Conservation (phyloP, 2,888 invertebrate species). For the Aelia acuminata region DNA sequence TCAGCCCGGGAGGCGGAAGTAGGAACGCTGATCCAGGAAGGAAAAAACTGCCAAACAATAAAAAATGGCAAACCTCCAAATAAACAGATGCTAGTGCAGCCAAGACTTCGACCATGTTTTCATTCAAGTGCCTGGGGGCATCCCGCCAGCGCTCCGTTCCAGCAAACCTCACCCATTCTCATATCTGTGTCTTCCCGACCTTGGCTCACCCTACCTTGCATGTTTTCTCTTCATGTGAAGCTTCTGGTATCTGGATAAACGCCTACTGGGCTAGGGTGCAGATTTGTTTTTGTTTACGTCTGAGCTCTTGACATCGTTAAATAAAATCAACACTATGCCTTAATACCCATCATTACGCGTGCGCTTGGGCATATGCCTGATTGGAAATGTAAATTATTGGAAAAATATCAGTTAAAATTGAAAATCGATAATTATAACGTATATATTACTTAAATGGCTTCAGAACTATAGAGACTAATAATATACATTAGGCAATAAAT, state of each 20-base stretch:
- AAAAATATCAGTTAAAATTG: too few relatives aligned
- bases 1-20: not conserved
- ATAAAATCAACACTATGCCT: too few relatives aligned
- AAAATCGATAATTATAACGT: too few relatives aligned
- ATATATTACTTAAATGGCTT: too few relatives aligned
- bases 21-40: slow-evolving; percentile 32
- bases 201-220: not conserved
- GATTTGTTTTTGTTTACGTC: too few relatives aligned
- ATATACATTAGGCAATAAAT: too few relatives aligned
- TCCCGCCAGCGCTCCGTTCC: slow-evolving; percentile 43
- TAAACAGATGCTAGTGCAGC: slow-evolving; percentile 48
- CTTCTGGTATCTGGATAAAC: not conserved
- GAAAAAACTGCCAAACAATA: slow-evolving; percentile 38
- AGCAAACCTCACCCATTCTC: slow-evolving; percentile 49
- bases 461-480: too few relatives aligned
- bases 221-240: not conserved
- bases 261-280: too few relatives aligned
- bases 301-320: too few relatives aligned
- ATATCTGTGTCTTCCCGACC: slow-evolving; percentile 32
- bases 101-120: slow-evolving; percentile 43
- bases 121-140: slow-evolving; percentile 40
- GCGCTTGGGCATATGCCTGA: too few relatives aligned
- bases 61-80: slow-evolving; percentile 50
- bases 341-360: too few relatives aligned
- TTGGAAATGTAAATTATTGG: too few relatives aligned